Percentiles rank a stretch among this genome's conserved stretches.
Conservation (phyloP, 2,797 vertebrate genomes). For the Paramormyrops hopkinsi region DNA sequence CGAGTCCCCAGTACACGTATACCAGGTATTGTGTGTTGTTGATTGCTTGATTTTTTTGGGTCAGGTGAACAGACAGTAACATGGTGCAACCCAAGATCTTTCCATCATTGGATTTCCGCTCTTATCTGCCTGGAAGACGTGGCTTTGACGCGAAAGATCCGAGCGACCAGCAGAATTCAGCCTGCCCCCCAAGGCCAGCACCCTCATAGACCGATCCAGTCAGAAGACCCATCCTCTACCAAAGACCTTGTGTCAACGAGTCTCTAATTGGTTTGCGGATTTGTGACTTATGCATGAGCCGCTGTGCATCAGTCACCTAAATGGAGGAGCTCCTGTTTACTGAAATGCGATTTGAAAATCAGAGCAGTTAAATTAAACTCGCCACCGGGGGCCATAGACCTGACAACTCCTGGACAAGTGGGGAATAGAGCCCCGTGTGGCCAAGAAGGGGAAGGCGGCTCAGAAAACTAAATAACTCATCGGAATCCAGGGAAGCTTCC, state of each 20-base stretch:
- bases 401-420: neutral
- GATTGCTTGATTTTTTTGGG: neutral
- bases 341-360: neutral
- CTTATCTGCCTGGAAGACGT: neutral
- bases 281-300: slow-evolving; percentile 5
- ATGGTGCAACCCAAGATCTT: neutral
- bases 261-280: slow-evolving; percentile 7
- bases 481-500: neutral
- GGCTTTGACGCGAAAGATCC: neutral
- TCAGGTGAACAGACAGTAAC: neutral
- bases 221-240: neutral
- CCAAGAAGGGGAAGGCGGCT: neutral
- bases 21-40: neutral
- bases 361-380: neutral
- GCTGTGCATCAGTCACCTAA: neutral
- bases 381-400: neutral
- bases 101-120: neutral
- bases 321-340: neutral
- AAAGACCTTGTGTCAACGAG: neutral
- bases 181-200: neutral
- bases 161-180: neutral
- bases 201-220: neutral
- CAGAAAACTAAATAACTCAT: neutral
- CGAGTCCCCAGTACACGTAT: neutral
- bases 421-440: neutral